Conservation (phyloP, 64 coral and sea anemone genomes). For the Montipora sp. region DNA sequence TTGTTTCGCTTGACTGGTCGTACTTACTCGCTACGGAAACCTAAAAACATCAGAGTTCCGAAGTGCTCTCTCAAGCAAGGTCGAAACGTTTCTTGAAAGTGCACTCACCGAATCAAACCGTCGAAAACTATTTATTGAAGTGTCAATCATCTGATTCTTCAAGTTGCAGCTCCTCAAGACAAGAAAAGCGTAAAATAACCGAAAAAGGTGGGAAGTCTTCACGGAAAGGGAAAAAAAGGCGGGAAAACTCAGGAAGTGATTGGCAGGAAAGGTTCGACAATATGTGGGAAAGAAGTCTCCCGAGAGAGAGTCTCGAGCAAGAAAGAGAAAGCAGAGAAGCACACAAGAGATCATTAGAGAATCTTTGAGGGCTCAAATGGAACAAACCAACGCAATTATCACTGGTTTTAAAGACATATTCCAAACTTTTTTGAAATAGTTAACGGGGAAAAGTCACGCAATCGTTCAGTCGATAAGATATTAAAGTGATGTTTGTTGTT, state of each 20-base stretch:
- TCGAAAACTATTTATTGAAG: neutral
- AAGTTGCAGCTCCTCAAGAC: neutral
- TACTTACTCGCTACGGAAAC: too few species aligned
- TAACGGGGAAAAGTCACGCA: slow-evolving; percentile 14
- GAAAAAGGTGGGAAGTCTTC: neutral
- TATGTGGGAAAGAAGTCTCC: slow-evolving; percentile 19
- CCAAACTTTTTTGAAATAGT: slow-evolving; percentile 26
- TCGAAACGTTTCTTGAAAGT: neutral
- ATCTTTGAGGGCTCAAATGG: slow-evolving; percentile 8
- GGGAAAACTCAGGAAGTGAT: neutral
- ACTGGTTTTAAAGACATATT: neutral
- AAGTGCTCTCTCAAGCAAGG: slow-evolving; percentile 10
- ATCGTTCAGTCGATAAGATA: slow-evolving; percentile 14
- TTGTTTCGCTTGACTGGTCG: too few species aligned
- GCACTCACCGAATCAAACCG: slow-evolving; percentile 5
- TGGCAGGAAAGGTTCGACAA: slow-evolving; percentile 7
- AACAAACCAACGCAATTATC: slow-evolving; percentile 23
- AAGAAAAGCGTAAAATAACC: neutral
- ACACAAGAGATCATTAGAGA: slow-evolving; percentile 1
- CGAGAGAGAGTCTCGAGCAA: too few species aligned
- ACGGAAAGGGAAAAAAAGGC: neutral
- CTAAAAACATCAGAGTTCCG: too few species aligned
- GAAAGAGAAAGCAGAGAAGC: neutral
- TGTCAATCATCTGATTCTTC: neutral
- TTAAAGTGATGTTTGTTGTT: too few species aligned